These are phyloP conservation scores for Arbacia lixula DNA, from an alignment of 53 echinoderm and acorn worm genomes.

Conservation along the genomic window DNA sequence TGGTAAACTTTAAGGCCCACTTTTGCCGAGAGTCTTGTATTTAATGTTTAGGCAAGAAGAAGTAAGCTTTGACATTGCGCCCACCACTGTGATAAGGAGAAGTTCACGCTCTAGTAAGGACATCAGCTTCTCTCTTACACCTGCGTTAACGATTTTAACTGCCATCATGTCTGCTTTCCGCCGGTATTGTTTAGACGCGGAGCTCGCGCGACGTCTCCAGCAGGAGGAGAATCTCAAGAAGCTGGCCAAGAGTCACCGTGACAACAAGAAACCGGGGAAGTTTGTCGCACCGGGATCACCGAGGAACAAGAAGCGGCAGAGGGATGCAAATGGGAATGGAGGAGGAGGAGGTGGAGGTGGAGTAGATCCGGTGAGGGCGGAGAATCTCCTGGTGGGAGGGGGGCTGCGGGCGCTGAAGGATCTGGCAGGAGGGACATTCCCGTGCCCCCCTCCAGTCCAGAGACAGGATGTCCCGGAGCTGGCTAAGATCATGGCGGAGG, in stretches of 20 bases:
- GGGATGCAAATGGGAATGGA: not conserved
- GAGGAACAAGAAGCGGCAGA: conserved; percentile 27
- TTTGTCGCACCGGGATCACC: conserved; percentile 15
- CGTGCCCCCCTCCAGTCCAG: conserved; percentile 22
- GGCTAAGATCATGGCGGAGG: conserved; percentile 50
- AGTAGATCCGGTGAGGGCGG: not conserved
- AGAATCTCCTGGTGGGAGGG: conserved; percentile 29
- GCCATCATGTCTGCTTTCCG: conserved; percentile 42
- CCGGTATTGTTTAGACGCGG: conserved; percentile 67
- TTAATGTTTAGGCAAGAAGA: no score
- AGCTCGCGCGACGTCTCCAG: conserved; percentile 78
- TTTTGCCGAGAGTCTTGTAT: no score
- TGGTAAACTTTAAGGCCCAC: no score
- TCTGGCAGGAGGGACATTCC: conserved; percentile 3
- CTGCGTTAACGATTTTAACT: no score
- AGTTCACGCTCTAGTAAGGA: no score
- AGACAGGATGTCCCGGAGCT: conserved; percentile 37
- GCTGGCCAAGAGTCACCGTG: conserved; percentile 24
- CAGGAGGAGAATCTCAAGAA: conserved; percentile 77
- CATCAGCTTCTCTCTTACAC: no score
- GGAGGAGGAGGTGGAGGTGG: not conserved
- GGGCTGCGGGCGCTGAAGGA: conserved; percentile 15
- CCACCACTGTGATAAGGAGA: no score
- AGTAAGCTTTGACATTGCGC: no score
- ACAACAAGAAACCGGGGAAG: conserved; percentile 45